These are phyloP conservation scores for Rambutsinella grinnellia DNA, from an alignment of 2,888 invertebrate genomes.

Conservation along the genomic window DNA sequence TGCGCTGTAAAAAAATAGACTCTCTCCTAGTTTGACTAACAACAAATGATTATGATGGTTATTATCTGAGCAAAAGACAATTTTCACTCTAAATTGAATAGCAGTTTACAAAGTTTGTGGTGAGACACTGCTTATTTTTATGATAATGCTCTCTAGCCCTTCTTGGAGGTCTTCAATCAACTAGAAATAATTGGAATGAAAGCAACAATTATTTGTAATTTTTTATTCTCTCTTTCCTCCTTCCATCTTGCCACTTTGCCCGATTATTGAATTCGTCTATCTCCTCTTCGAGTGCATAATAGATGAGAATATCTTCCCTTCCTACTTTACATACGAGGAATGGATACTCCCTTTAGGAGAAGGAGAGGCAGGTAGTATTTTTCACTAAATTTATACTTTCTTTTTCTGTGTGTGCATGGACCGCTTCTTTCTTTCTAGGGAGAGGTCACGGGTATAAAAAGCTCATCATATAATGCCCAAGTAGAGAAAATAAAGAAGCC, in stretches of 20 bases:
- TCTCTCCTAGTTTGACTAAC: too few relatives aligned
- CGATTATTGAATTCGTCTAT: neutral
- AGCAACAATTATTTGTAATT: too few relatives aligned
- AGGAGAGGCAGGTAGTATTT: slow-evolving; percentile 9
- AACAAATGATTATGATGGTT: too few relatives aligned
- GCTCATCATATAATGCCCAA: neutral
- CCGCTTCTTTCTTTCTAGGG: slow-evolving; percentile 48
- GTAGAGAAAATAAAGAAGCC: slow-evolving; percentile 44
- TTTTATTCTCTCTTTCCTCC: too few relatives aligned
- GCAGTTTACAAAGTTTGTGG: too few relatives aligned
- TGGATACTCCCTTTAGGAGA: slow-evolving; percentile 37
- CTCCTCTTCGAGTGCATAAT: slow-evolving; percentile 51
- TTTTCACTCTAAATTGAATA: too few relatives aligned
- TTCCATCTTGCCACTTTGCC: slow-evolving; percentile 21
- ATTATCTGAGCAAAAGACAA: too few relatives aligned
- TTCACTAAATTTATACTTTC: slow-evolving; percentile 46
- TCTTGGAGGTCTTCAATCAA: too few relatives aligned
- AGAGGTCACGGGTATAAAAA: slow-evolving; percentile 25
- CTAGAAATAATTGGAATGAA: too few relatives aligned
- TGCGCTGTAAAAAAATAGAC: too few relatives aligned
- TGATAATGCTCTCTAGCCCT: too few relatives aligned
- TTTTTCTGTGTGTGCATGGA: slow-evolving; percentile 55
- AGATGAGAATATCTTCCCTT: slow-evolving; percentile 47
- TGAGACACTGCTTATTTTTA: too few relatives aligned
- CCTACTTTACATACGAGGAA: slow-evolving; percentile 1